Base-by-base conservation (phyloP, 2,797 vertebrate genomes). In the Triplophysa bombifrons region DNA sequence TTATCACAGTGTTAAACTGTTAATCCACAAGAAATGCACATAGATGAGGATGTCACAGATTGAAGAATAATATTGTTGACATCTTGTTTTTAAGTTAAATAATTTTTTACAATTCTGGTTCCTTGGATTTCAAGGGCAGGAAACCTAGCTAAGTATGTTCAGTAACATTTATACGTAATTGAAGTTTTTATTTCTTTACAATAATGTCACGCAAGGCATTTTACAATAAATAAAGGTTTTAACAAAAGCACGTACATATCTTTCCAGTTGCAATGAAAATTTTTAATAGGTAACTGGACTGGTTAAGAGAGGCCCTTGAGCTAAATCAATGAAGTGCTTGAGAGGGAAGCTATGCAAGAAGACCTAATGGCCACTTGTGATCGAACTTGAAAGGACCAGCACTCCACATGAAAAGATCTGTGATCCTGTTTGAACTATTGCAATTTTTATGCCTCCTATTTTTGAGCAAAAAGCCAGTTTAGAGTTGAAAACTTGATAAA, bases 241-340 rank as follows among this genome's bases (percentile, higher is more conserved):
- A 73, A 41, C 46, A 64, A 44, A 20, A 60, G 72, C 6, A 17
- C 17, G 25, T 11, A n/a, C 14, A 34, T 53, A 51, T 72, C 63
- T 71, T 51, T 53, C 61, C 25, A 17, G 67, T 56, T 50, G 19
- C 72, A 79, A 55, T 80, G 65, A 71, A 58, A 80, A 79, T 80
- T 83, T 82, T 84, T 81, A 86, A 85, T 83, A 80, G 78, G 73
- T 78, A 74, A 76, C 81, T 69, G 81, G 78, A 64, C 75, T 82
- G 80, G 76, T 84, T 84, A 84, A 81, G 78, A 85, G 80, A 76
- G 78, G 41, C 78, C 71, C 82, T 85, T 83, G 78, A 82, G 78
- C 63, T 53, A 50, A 85, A 84, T 86, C 87, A 85, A 72, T 86
- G 82, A 71, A 82, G 83, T 80, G 82, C 87, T 86, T 78, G 75